These are phyloP conservation scores for Hydriomena furcata DNA, from an alignment of 2,888 invertebrate species.

Conservation along the genomic window DNA sequence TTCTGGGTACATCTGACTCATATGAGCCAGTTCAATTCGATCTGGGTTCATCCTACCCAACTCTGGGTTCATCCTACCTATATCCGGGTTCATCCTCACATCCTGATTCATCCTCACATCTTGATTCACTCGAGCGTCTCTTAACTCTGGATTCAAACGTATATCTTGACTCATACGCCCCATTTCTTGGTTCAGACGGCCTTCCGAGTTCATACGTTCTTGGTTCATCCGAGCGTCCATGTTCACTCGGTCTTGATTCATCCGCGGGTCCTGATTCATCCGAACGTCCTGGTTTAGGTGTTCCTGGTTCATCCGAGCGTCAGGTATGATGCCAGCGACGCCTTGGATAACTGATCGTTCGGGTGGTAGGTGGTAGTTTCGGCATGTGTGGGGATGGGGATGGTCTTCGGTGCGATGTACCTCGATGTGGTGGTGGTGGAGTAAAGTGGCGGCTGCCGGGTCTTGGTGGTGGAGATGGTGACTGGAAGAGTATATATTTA, in stretches of 20 bases:
- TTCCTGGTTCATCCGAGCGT: slow-evolving; percentile 7
- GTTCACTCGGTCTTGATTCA: slow-evolving; percentile 5
- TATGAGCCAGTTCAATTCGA: slow-evolving; percentile 51
- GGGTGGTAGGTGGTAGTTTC: slow-evolving; percentile 12
- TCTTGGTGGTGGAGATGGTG: slow-evolving; percentile 74
- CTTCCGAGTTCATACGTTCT: slow-evolving; percentile 31
- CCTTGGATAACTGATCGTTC: slow-evolving; percentile 5
- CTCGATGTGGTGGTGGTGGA: slow-evolving; percentile 73
- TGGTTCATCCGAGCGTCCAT: slow-evolving; percentile 1
- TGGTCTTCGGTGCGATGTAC: slow-evolving; percentile 61
- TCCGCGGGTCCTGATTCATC: neutral
- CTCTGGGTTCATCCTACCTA: slow-evolving; percentile 27
- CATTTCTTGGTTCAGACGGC: slow-evolving; percentile 44
- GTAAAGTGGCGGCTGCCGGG: slow-evolving; percentile 72
- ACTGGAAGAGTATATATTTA: slow-evolving; percentile 55
- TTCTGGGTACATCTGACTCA: slow-evolving; percentile 48
- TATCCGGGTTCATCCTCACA: slow-evolving; percentile 37
- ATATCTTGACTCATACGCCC: neutral
- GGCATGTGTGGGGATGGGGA: slow-evolving; percentile 39
- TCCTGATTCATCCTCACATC: slow-evolving; percentile 24
- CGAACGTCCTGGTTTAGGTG: slow-evolving; percentile 4
- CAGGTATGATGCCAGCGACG: slow-evolving; percentile 4
- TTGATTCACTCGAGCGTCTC: neutral
- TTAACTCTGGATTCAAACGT: slow-evolving; percentile 3
- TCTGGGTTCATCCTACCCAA: slow-evolving; percentile 38